Evolutionary conservation across 37 sponge, comb jelly and placozoan species (phyloP), one percentile per base, ranked within the genome.

Genomic region (Theonella swinhoei): DNA sequence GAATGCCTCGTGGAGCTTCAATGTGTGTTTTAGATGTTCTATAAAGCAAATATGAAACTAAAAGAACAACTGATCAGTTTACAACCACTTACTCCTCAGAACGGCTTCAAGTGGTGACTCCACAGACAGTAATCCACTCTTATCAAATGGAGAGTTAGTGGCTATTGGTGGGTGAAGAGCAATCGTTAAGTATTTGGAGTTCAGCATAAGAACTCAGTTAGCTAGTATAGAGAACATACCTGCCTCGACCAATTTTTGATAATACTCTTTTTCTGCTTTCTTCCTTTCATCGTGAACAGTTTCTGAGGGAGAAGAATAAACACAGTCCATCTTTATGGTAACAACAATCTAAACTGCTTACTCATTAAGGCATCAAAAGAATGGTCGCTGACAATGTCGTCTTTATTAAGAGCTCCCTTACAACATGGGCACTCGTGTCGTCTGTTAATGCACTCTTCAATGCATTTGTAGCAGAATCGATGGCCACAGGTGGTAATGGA

Each of bases 401-500:
- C 54, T 14, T 14, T 47, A 67, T 32, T 39, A 22, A 88, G 58
- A 2, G 24, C 2, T 8, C 35, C 32, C 26, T 87, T 88, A 32
- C 89, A 88, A 39, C 59, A 40, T 1, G 93, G 93, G 39, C 93
- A 92, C 39, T 88, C 35, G 66, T 92, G 93, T 37, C 93, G 88
- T 54, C 88, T 64, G 69, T 84, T 81, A 29, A 88, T 70, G 54
- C 93, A 88, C 64, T 92, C 89, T n/a, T 42, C 70, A n/a, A 92
- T 92, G 69, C 93, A 92, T 39, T 79, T 66, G 32, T 65, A 66
- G 60, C 93, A 92, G 80, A 75, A 92, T 23, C 88, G 28, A 68
- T 92, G 93, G 30, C 93, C 93, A 75, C 93, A 92, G 39, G 63
- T 32, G 47, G 85, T 88, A 14, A 92, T 28, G 79, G 68, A 73